These are phyloP conservation scores for Choloepus didactylus DNA, from an alignment of 2,797 vertebrate genomes.

Conservation along the genomic window DNA sequence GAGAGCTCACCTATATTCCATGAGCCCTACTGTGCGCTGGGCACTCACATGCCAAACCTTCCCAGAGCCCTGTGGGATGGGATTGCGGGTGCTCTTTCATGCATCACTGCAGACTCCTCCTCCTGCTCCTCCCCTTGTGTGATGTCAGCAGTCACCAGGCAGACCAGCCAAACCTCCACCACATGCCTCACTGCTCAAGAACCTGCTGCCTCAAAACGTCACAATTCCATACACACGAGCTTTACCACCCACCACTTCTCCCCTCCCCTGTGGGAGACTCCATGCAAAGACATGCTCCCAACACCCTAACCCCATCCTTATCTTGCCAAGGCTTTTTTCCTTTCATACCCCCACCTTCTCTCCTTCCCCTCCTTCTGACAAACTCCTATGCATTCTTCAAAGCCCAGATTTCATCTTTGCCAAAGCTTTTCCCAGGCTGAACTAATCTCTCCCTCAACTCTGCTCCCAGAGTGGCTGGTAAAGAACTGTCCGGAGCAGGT, in stretches of 20 bases:
- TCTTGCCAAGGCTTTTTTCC: too few relatives aligned
- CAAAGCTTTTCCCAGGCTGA: neutral
- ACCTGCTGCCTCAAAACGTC: neutral
- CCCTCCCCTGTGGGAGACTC: neutral
- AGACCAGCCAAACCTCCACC: neutral
- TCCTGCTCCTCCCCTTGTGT: neutral
- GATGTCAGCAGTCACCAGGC: neutral
- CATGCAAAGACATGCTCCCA: neutral
- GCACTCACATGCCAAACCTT: neutral
- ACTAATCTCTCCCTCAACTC: neutral
- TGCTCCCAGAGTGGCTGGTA: neutral
- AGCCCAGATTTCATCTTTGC: neutral
- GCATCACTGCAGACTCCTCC: neutral
- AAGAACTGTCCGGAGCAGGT: neutral
- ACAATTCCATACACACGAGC: neutral
- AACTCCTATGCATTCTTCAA: neutral
- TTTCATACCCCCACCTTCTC: neutral
- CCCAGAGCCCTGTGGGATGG: neutral
- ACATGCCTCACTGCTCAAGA: neutral
- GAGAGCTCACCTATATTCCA: rapidly evolving
- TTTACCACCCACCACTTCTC: neutral
- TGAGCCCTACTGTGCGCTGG: neutral
- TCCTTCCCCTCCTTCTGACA: neutral
- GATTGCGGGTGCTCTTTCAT: neutral
- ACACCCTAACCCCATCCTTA: too few relatives aligned